These are phyloP conservation scores for Parotocinclus haroldoi DNA, from an alignment of 2,797 vertebrate genomes.

Conservation along the genomic window DNA sequence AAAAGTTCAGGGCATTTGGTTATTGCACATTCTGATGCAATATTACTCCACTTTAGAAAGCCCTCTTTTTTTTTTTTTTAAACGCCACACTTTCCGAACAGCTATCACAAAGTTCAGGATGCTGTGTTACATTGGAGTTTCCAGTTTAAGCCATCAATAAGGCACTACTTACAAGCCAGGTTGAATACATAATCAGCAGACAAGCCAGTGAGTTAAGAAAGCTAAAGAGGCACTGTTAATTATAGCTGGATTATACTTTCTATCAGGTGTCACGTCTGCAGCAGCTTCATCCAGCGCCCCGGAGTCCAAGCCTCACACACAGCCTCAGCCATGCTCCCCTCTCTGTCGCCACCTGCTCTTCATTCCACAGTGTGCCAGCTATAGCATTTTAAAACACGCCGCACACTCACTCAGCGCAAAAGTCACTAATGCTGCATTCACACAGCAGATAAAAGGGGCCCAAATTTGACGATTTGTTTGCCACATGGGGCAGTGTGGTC, in stretches of 20 bases:
- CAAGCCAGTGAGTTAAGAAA: not conserved
- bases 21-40: constrained; percentile 22
- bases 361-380: too few species aligned
- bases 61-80: not conserved
- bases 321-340: too few species aligned
- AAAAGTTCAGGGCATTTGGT: not conserved
- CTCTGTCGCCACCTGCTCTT: too few species aligned
- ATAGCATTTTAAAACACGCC: too few species aligned
- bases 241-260: constrained; percentile 11
- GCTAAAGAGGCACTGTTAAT: constrained; percentile 14
- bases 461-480: too few species aligned
- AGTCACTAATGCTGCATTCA: too few species aligned
- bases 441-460: too few species aligned
- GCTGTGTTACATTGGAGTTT: not conserved
- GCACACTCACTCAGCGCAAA: too few species aligned
- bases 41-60: not conserved
- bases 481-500: too few species aligned
- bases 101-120: constrained; percentile 5
- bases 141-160: not conserved
- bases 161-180: constrained; percentile 9
- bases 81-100: not conserved
- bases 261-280: constrained; percentile 9
- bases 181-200: constrained; percentile 17
- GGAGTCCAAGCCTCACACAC: too few species aligned
- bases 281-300: too few species aligned